Evolutionary conservation across 2,113 vertebrate species (phyloP).

Genomic region (Erythrolamprus reginae): DNA sequence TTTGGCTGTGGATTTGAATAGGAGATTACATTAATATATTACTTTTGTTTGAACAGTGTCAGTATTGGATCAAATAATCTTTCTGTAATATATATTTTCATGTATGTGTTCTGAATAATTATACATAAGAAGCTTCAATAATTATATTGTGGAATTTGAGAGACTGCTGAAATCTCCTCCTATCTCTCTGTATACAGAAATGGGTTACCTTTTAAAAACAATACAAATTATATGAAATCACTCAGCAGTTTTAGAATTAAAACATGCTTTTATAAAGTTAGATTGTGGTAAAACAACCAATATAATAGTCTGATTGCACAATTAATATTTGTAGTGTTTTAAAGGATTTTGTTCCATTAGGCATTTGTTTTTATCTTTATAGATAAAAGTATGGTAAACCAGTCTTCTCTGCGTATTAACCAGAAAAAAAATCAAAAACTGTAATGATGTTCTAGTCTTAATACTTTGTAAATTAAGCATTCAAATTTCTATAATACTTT

Average conservation of each 20-base stretch:
- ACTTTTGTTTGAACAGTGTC: fast-evolving
- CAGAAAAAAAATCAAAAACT: neutral
- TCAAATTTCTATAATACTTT: neutral
- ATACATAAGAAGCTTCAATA: neutral
- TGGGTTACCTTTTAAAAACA: neutral
- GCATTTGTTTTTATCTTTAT: neutral
- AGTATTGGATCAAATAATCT: neutral
- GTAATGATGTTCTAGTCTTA: neutral
- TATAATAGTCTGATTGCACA: neutral
- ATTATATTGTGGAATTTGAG: neutral
- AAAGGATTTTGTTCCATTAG: neutral
- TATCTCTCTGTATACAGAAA: neutral
- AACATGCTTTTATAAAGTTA: neutral
- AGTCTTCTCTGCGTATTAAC: neutral
- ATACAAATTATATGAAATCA: neutral
- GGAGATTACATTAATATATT: neutral
- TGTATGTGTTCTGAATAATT: neutral
- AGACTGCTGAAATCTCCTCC: neutral
- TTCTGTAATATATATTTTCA: neutral
- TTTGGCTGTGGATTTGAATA: neutral
- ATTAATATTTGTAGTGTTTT: neutral
- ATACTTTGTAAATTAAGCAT: neutral
- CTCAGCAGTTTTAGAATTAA: neutral
- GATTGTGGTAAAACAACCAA: neutral
- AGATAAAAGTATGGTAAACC: neutral